These are phyloP conservation scores for Jaculus jaculus DNA, from an alignment of 2,113 vertebrate species.

Conservation along the genomic window DNA sequence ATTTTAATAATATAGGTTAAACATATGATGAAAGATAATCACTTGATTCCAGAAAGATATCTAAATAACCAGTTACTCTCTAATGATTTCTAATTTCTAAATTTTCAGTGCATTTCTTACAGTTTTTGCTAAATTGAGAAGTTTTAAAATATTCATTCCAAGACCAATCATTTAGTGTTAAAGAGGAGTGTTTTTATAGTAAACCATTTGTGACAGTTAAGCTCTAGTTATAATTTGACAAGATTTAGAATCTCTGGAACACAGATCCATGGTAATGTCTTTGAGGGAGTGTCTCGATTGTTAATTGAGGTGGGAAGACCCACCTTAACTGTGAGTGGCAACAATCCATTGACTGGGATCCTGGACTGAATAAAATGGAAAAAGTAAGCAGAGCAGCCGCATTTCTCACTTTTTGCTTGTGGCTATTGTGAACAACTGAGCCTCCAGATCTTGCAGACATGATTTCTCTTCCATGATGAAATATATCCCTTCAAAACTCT, in stretches of 20 bases:
- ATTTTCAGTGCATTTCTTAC: conserved; percentile 18
- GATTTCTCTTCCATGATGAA: too few relatives aligned
- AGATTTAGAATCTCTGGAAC: too few relatives aligned
- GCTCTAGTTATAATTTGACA: too few relatives aligned
- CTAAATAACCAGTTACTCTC: not conserved
- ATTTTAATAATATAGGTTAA: not conserved
- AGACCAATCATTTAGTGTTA: not conserved
- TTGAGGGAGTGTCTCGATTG: not conserved
- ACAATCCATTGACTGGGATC: too few relatives aligned
- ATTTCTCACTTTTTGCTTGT: too few relatives aligned
- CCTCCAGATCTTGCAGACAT: too few relatives aligned
- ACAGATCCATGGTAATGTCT: not conserved
- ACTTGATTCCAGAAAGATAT: not conserved
- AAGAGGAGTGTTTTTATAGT: not conserved
- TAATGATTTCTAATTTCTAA: conserved; percentile 34
- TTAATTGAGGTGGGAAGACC: too few relatives aligned
- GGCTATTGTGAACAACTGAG: too few relatives aligned
- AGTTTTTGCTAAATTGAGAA: conserved; percentile 1
- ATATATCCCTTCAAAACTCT: too few relatives aligned
- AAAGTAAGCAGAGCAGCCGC: too few relatives aligned
- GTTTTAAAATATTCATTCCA: not conserved
- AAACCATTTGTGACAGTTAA: not conserved
- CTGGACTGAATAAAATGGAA: too few relatives aligned
- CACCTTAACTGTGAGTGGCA: too few relatives aligned
- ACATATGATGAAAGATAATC: conserved; percentile 29